Evolutionary conservation across 64 coral and sea anemone genomes (phyloP).

Genomic region (Porites lutea): DNA sequence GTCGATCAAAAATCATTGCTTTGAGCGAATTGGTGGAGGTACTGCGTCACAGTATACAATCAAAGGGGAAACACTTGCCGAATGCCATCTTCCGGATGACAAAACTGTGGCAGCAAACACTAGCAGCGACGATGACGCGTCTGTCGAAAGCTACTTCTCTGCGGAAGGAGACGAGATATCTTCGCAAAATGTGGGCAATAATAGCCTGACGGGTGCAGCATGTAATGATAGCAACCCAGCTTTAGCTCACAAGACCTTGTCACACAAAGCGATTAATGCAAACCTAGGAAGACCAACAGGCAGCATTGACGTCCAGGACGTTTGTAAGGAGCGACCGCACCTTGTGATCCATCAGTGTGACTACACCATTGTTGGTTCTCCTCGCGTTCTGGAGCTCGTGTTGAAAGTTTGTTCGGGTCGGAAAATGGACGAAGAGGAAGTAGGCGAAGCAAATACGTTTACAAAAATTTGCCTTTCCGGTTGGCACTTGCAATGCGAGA

Average conservation of each 20-base stretch:
- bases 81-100: no score
- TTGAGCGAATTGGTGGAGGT: neutral
- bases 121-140: neutral
- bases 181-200: no score
- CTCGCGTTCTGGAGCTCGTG: neutral
- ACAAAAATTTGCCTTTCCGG: slow-evolving; percentile 41
- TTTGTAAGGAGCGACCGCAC: neutral
- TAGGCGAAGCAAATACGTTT: slow-evolving; percentile 3
- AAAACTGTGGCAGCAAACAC: neutral
- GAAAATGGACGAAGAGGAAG: slow-evolving; percentile 37
- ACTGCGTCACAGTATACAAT: neutral
- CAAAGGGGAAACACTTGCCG: no score
- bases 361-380: slow-evolving; percentile 18
- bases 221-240: no score
- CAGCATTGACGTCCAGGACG: no score
- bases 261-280: no score
- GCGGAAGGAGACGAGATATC: neutral
- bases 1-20: no score
- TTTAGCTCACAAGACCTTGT: no score
- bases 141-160: neutral
- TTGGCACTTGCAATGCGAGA: neutral
- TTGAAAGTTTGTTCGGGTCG: slow-evolving; percentile 5
- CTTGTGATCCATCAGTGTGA: neutral
- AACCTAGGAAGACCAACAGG: no score
- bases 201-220: neutral